Percentiles rank a stretch among this genome's conserved stretches.
phyloP scores from a whole-genome alignment of 2,797 vertebrate species.

The Lithobates sylvaticus region DNA sequence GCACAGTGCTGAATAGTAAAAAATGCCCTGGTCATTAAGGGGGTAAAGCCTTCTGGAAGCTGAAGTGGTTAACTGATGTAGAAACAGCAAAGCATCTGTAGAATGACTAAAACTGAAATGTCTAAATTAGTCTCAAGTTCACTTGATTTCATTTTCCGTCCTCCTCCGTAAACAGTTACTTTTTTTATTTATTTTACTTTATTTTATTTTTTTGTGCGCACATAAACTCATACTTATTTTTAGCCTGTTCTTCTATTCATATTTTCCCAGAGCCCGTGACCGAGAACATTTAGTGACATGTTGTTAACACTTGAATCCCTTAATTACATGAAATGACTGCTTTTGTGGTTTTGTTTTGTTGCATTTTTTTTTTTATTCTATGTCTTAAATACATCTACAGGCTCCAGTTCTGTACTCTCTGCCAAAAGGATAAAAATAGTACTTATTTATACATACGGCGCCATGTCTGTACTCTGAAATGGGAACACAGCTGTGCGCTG shows the following conservation, averaged over 20 bases:
- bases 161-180: no score
- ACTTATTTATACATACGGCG: conserved; percentile 28
- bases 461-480: conserved; percentile 32
- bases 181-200: no score
- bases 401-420: conserved; percentile 22
- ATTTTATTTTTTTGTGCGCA: background rate
- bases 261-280: background rate
- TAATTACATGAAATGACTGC: background rate
- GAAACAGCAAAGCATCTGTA: no score
- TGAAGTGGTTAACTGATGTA: no score
- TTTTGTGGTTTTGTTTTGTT: conserved; percentile 42
- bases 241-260: no score
- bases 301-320: conserved; percentile 6
- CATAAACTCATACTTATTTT: background rate
- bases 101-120: no score
- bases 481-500: conserved; percentile 30
- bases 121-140: no score
- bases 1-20: no score
- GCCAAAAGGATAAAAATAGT: conserved; percentile 28
- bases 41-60: no score
- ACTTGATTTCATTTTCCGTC: no score
- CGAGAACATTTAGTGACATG: conserved; percentile 21
- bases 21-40: no score
- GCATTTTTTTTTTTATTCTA: background rate
- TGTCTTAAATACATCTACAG: conserved; percentile 34